Percentiles rank a stretch among this genome's conserved stretches.
phyloP scores from a whole-genome alignment of 1,140 invertebrate species.

The Temnothorax longispinosus region DNA sequence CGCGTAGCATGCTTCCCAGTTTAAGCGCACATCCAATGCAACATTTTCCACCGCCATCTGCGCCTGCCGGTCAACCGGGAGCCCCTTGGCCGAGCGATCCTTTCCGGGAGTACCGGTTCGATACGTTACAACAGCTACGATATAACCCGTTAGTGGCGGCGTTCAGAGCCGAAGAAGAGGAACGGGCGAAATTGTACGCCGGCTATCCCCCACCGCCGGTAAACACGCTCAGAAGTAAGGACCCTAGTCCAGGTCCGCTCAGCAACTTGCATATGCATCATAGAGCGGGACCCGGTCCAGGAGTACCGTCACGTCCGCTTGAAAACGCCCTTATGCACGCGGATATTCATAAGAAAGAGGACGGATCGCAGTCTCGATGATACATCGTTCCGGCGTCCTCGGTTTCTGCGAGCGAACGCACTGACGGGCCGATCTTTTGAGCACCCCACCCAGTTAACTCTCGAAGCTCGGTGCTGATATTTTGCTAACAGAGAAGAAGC shows the following conservation, averaged over 20 bases:
- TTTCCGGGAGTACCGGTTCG: conserved; percentile 89
- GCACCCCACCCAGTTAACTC: neutral
- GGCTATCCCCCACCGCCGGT: conserved; percentile 88
- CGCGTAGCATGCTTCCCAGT: conserved; percentile 85
- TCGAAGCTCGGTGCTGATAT: conserved; percentile 66
- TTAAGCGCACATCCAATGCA: conserved; percentile 86
- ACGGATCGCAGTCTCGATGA: conserved; percentile 85
- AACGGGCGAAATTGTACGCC: conserved; percentile 90
- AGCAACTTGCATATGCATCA: conserved; percentile 85
- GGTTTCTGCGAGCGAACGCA: conserved; percentile 69
- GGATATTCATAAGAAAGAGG: conserved; percentile 86
- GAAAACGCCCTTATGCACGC: conserved; percentile 81
- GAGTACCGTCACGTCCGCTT: conserved; percentile 74
- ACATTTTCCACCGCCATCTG: conserved; percentile 86
- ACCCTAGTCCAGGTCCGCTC: conserved; percentile 87
- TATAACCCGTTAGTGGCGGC: conserved; percentile 91
- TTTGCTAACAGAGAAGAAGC: conserved; percentile 73
- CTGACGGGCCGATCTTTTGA: conserved; percentile 63
- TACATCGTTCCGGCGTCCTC: conserved; percentile 76
- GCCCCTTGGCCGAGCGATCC: conserved; percentile 88
- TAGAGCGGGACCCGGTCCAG: conserved; percentile 82
- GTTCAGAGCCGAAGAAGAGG: conserved; percentile 90
- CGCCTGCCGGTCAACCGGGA: conserved; percentile 83
- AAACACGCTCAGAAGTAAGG: conserved; percentile 86
- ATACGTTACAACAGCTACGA: conserved; percentile 88